Base-by-base conservation (phyloP, 2,113 vertebrate species). In the Psilopsiagon aymara region DNA sequence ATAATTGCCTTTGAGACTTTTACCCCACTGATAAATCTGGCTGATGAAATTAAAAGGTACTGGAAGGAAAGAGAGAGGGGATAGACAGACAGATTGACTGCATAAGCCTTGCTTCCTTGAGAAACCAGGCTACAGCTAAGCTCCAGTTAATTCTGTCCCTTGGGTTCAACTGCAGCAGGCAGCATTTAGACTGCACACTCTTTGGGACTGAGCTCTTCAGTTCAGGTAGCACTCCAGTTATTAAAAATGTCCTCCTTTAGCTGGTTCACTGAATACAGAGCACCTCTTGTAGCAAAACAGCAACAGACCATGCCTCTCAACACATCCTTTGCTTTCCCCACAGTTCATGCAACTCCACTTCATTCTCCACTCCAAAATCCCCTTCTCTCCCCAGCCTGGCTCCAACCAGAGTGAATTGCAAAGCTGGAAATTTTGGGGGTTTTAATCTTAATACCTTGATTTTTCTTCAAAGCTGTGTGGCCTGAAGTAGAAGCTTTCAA, bases 41-140 rank as follows among this genome's bases (percentile, higher is more conserved):
- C 60, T 78, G 46, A 88, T 91, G 74, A 86, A 94, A 90, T 90
- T 81, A 93, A 95, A 96, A 97, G 71, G 82, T 93, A 83, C n/a
- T 62, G 85, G 71, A 92, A 46, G 31, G 68, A 88, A 77, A 92
- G 79, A 90, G 59, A 93, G 21, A 57, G 80, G 28, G 43, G 41
- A 77, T 1, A 88, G 82, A 77, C 39, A 83, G 64, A 70, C 21
- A 74, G 28, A 64, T 20, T 53, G 86, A 75, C 83, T 91, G 86
- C 46, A 25, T 46, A 88, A 86, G 60, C 43, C 60, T 88, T 63
- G 51, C 55, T 88, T 88, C 88, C 92, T 81, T 84, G 90, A 91
- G 77, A 84, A 95, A 92, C 66, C 86, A 87, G 77, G 69, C 77
- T 95, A 60, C 69, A 82, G 83, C 76, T 95, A 92, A 96, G 73